Evolutionary conservation across 2,797 vertebrate genomes (phyloP).

Genomic region (Cryptoprocta ferox): DNA sequence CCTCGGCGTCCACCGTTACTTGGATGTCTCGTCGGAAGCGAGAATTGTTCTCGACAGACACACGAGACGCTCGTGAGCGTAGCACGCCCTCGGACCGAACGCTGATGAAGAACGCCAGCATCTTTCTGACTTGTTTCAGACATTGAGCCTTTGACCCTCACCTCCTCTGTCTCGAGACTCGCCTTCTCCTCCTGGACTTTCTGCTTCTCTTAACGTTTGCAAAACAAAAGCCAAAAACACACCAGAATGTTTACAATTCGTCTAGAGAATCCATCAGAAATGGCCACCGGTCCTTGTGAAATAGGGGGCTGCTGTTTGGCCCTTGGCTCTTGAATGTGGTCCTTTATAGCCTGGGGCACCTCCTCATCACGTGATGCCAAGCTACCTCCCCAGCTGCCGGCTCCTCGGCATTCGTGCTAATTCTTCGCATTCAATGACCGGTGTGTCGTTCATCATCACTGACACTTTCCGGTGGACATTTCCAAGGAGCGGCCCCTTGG

Average conservation of each 20-base stretch:
- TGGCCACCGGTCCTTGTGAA: not conserved
- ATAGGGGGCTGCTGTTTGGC: rapidly evolving
- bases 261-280: rapidly evolving
- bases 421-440: not conserved
- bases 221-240: no score
- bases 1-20: rapidly evolving
- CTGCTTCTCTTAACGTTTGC: rapidly evolving
- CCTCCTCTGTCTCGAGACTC: not conserved
- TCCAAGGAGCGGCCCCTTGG: slow-evolving; percentile 49
- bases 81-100: no score
- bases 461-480: slow-evolving; percentile 45
- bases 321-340: rapidly evolving
- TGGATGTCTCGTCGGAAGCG: not conserved
- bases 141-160: no score
- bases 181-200: not conserved
- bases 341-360: rapidly evolving
- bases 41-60: not conserved
- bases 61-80: not conserved
- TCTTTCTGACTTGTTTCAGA: no score
- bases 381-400: not conserved
- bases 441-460: slow-evolving; percentile 55
- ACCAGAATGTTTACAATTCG: not conserved
- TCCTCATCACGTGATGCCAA: not conserved
- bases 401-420: slow-evolving; percentile 52
- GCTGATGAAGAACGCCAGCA: rapidly evolving